A percentile compares a stretch with the other conserved stretches of the same genome.
These are phyloP conservation scores for Hesperophylax magnus DNA, from an alignment of 1,140 invertebrate species.

Conservation along the genomic window DNA sequence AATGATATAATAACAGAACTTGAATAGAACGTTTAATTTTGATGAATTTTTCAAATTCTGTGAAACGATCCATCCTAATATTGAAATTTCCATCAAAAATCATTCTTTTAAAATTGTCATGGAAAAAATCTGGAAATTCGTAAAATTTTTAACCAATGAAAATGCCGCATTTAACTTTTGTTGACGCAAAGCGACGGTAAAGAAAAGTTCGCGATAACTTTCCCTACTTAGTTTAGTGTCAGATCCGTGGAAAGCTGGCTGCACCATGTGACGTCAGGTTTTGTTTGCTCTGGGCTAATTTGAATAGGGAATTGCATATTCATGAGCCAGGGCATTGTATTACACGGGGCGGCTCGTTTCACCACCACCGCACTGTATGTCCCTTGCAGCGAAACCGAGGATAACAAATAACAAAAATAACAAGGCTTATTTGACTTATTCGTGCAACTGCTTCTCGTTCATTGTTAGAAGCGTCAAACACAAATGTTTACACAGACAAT, in stretches of 20 bases:
- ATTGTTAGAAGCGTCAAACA: conserved; percentile 52
- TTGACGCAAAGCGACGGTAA: no score
- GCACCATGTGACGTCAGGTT: conserved; percentile 20
- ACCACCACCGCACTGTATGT: conserved; percentile 23
- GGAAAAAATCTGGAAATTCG: no score
- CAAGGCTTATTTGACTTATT: conserved; percentile 20
- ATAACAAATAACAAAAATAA: no score
- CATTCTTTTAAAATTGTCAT: no score
- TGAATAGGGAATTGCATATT: conserved; percentile 55
- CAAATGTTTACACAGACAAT: conserved; percentile 54
- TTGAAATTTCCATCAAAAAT: no score
- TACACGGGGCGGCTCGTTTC: conserved; percentile 29
- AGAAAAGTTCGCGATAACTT: no score
- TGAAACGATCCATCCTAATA: no score
- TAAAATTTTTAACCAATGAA: no score
- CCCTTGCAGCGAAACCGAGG: neutral
- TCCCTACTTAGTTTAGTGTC: neutral
- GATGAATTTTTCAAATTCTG: no score
- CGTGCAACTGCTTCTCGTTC: conserved; percentile 33
- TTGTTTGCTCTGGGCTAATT: conserved; percentile 52
- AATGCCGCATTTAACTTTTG: no score
- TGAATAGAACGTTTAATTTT: no score
- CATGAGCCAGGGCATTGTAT: conserved; percentile 48
- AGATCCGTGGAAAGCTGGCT: neutral
- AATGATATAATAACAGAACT: no score